Conservation (phyloP, 2,113 vertebrate genomes). For the Dendrocopos noguchii region DNA sequence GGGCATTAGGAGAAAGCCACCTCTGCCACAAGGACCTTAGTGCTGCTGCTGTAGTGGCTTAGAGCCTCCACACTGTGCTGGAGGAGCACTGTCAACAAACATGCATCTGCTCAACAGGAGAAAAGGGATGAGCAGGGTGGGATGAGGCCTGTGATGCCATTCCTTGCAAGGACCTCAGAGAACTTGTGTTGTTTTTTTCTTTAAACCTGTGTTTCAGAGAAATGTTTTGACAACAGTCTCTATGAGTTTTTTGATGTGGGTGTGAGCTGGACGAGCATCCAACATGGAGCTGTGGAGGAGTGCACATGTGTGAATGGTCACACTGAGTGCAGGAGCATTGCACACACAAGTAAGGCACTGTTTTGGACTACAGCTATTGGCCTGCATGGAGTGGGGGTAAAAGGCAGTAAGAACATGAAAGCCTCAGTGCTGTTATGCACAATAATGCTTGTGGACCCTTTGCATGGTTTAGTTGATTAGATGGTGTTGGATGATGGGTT, state of each 20-base stretch:
- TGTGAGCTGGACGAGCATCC: slow-evolving; percentile 85
- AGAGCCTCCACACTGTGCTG: background rate
- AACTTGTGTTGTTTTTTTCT: background rate
- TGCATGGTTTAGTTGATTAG: too few relatives aligned
- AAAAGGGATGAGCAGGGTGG: background rate
- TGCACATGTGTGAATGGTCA: slow-evolving; percentile 78
- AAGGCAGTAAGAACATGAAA: background rate
- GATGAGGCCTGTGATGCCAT: background rate
- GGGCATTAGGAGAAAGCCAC: background rate
- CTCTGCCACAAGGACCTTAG: background rate
- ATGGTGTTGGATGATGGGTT: too few relatives aligned
- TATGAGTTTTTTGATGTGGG: slow-evolving; percentile 82
- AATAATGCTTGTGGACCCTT: background rate
- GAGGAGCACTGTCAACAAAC: background rate
- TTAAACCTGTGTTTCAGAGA: slow-evolving; percentile 74
- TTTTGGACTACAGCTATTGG: background rate
- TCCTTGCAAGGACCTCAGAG: background rate
- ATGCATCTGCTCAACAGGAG: background rate
- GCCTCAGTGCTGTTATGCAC: fast-evolving
- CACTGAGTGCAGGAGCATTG: slow-evolving; percentile 65
- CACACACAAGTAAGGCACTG: slow-evolving; percentile 78
- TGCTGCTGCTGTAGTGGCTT: background rate
- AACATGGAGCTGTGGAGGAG: slow-evolving; percentile 80
- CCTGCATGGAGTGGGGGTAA: background rate
- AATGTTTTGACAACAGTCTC: slow-evolving; percentile 88